phyloP scores from a whole-genome alignment of 2,888 invertebrate genomes.

The Thumatha senex region DNA sequence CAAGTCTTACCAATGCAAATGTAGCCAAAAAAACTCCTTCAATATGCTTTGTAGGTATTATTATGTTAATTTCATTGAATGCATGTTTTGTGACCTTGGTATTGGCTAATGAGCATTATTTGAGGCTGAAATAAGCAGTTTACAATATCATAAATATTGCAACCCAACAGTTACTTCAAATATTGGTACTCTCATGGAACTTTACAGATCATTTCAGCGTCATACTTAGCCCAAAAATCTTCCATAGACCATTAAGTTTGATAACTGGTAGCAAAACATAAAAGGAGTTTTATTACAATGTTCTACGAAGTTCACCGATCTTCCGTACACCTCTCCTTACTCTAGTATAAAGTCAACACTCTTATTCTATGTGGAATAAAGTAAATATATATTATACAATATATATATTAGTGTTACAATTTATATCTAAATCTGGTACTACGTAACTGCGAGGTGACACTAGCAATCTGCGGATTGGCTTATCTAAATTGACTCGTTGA shows the following conservation, averaged over 20 bases:
- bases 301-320: constrained; percentile 47
- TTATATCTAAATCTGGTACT: constrained; percentile 61
- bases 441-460: constrained; percentile 75
- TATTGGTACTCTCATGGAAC: background rate
- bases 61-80: constrained; percentile 23
- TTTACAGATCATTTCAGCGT: background rate
- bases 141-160: background rate
- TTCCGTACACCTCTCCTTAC: constrained; percentile 67
- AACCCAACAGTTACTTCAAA: background rate
- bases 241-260: background rate
- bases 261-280: constrained; percentile 45
- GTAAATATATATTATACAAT: constrained; percentile 50
- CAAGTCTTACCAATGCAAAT: constrained; percentile 72
- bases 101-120: constrained; percentile 4
- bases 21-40: constrained; percentile 65
- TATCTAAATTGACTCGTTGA: constrained; percentile 34
- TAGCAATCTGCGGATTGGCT: constrained; percentile 63
- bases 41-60: constrained; percentile 50
- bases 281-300: constrained; percentile 58
- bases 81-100: constrained; percentile 63
- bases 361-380: constrained; percentile 78
- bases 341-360: constrained; percentile 62
- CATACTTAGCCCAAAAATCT: background rate
- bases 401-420: constrained; percentile 47
- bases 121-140: background rate